These are phyloP conservation scores for Dinomys branickii DNA, from an alignment of 2,113 vertebrate species.

Conservation along the genomic window DNA sequence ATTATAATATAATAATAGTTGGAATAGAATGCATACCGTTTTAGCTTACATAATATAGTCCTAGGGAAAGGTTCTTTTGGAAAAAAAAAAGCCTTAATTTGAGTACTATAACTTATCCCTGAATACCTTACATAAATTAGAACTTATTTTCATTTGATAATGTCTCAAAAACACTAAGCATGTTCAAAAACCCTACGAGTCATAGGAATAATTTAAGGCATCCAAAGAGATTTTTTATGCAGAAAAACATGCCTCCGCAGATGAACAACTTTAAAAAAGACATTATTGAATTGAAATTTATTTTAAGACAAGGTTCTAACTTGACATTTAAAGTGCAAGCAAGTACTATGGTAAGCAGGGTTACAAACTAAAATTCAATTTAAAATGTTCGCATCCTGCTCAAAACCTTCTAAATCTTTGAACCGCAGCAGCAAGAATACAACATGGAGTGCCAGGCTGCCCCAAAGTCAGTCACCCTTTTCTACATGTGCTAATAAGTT, in stretches of 20 bases:
- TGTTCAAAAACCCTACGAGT: neutral
- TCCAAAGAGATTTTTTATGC: constrained; percentile 29
- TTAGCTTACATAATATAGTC: neutral
- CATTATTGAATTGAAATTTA: constrained; percentile 70
- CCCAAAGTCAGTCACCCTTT: constrained; percentile 90
- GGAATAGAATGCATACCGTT: neutral
- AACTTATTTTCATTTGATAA: constrained; percentile 3
- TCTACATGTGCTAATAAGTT: constrained; percentile 90
- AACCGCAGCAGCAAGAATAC: constrained; percentile 79
- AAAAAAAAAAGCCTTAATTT: neutral
- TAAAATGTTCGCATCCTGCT: constrained; percentile 77
- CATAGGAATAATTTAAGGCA: neutral
- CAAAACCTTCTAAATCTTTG: constrained; percentile 79
- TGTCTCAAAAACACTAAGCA: neutral
- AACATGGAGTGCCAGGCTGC: constrained; percentile 80
- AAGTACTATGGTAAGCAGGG: constrained; percentile 67
- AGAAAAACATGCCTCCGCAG: constrained; percentile 11
- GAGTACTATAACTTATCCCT: neutral
- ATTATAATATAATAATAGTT: neutral
- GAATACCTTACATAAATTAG: neutral
- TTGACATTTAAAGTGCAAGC: constrained; percentile 79
- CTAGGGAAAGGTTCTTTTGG: constrained; percentile 1
- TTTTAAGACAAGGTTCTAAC: constrained; percentile 69
- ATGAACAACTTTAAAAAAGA: constrained; percentile 57
- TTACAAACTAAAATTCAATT: constrained; percentile 81